These are phyloP conservation scores for Macrosteles quadrilineatus DNA, from an alignment of 1,140 invertebrate species.

Conservation along the genomic window DNA sequence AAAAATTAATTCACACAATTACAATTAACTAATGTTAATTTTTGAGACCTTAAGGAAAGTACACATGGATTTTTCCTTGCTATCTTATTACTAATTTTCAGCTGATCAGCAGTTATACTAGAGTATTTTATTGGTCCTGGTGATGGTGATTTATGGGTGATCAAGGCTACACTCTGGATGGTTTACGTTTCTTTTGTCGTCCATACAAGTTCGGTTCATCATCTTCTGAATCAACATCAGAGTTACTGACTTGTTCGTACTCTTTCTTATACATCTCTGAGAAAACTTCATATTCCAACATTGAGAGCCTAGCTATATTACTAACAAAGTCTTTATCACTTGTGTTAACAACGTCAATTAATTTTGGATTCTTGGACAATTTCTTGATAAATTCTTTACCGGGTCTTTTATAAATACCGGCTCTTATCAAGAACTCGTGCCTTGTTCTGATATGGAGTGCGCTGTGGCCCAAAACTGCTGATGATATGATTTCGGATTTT, in stretches of 20 bases:
- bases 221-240: too few species aligned
- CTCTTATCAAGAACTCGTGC: constrained; percentile 7
- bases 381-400: constrained; percentile 3
- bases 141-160: too few species aligned
- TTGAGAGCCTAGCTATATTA: not conserved
- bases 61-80: too few species aligned
- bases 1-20: too few species aligned
- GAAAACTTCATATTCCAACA: constrained; percentile 4
- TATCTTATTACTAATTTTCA: too few species aligned
- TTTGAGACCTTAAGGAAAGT: too few species aligned
- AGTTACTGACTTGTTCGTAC: not conserved
- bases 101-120: too few species aligned
- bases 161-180: too few species aligned
- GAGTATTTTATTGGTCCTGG: too few species aligned
- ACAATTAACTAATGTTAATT: too few species aligned
- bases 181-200: too few species aligned
- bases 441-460: not conserved
- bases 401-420: not conserved
- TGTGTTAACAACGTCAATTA: not conserved
- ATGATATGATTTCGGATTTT: not conserved
- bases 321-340: not conserved
- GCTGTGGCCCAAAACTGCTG: not conserved
- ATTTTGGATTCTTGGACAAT: not conserved
- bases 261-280: constrained; percentile 16
- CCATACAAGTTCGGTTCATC: too few species aligned